Base-by-base conservation (phyloP, 92 coral and sea anemone genomes). In the Epizoanthus stellaris region DNA sequence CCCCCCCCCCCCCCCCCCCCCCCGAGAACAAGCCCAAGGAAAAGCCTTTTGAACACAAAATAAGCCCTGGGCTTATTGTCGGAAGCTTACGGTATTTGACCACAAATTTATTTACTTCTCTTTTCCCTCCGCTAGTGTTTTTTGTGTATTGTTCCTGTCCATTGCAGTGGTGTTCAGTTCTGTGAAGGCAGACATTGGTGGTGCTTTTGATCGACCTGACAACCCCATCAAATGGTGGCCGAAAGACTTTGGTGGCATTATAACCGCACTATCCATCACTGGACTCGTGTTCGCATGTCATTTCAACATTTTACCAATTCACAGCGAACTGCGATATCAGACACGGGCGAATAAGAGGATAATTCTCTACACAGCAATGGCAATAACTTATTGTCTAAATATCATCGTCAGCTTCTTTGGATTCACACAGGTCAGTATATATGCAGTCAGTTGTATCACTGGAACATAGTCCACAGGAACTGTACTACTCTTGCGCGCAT, bases 221-320 rank as follows among this genome's bases (percentile, higher is more conserved):
- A 94, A 94, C 67, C 95, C 98, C 45, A 80, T 94, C 21, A 87
- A 83, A 38, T 90, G 92, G 95, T 94, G 95, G 98, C 98, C 98
- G 0, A 64, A 70, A 66, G 76, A 75, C 84, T 74, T 94, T 40
- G 98, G 98, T 2, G 95, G 98, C 14, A 73, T 94, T 19, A 85
- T 94, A 2, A 94, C 98, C 6, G 85, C 94, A 8, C 66, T 92
- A 12, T 67, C 98, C 36, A 90, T 94, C 17, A 75, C 91, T 45
- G 93, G 93, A 14, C 90, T 94, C 56, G 91, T 95, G 10, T 94
- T 94, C 69, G 89, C 95, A n/a, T 94, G 98, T 69, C 98, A 94
- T 80, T 94, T 94, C 65, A 94, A 94, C 88, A 92, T 94, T 45
- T 88, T 94, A 13, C 98, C 98, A 3, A 92, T 94, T 94, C 98